phyloP scores from a whole-genome alignment of 2,888 invertebrate genomes.

The Parelbella ahira region DNA sequence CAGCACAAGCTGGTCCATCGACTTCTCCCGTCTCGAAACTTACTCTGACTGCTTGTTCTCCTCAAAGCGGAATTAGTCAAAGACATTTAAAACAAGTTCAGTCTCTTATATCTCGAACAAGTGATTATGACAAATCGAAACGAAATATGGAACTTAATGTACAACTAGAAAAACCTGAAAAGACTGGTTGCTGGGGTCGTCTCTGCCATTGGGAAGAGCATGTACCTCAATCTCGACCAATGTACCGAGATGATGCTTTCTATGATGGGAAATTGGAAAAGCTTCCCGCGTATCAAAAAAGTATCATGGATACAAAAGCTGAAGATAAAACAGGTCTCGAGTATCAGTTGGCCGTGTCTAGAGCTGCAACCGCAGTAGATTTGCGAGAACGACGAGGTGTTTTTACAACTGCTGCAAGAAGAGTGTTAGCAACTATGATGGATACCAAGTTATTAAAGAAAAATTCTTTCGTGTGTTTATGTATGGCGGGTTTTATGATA shows the following conservation, averaged over 20 bases:
- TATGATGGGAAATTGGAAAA: constrained; percentile 58
- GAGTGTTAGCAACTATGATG: constrained; percentile 70
- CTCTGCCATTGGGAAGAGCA: constrained; percentile 62
- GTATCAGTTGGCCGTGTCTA: constrained; percentile 68
- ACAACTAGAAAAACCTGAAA: constrained; percentile 38
- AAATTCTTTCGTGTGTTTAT: constrained; percentile 51
- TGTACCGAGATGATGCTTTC: constrained; percentile 72
- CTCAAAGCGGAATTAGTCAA: constrained; percentile 51
- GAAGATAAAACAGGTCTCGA: constrained; percentile 61
- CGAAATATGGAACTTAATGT: constrained; percentile 42
- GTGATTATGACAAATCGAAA: constrained; percentile 41
- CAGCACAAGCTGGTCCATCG: constrained; percentile 50
- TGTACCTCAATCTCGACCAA: constrained; percentile 56
- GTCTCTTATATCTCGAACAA: constrained; percentile 54
- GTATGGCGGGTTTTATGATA: constrained; percentile 48
- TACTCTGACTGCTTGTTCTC: constrained; percentile 49
- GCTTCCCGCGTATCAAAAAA: constrained; percentile 62
- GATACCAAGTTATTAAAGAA: constrained; percentile 56
- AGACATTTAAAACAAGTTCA: constrained; percentile 60
- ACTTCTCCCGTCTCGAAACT: constrained; percentile 47
- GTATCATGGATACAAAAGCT: constrained; percentile 43
- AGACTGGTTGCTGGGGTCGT: constrained; percentile 48
- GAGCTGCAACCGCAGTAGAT: constrained; percentile 61
- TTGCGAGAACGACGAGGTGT: constrained; percentile 57
- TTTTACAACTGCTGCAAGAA: constrained; percentile 61